Evolutionary conservation across 1,140 invertebrate genomes (phyloP).

Genomic region (Teleopsis dalmanni): DNA sequence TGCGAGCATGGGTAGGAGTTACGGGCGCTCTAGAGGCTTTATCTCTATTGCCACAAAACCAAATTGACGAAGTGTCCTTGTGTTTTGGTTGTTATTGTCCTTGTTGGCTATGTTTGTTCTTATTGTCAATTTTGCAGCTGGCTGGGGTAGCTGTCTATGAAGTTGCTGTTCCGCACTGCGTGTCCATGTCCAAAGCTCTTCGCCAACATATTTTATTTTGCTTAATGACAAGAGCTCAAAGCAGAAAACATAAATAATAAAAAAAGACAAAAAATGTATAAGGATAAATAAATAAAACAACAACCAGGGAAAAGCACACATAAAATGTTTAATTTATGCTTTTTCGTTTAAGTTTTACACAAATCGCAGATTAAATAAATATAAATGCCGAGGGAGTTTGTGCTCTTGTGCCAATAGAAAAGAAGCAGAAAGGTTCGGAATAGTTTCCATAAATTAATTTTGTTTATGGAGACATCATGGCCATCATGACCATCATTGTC

Average conservation of each 20-base stretch:
- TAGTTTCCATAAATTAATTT: conserved; percentile 43
- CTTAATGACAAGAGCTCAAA: conserved; percentile 32
- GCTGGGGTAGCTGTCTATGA: conserved; percentile 1
- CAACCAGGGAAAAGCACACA: conserved; percentile 22
- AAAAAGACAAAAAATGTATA: conserved; percentile 1
- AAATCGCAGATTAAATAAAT: conserved; percentile 41
- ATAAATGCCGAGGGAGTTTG: no score
- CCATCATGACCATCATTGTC: conserved; percentile 13
- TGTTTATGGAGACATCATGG: conserved; percentile 31
- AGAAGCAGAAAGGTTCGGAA: conserved; percentile 14
- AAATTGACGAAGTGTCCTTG: conserved; percentile 23
- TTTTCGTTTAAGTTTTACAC: conserved; percentile 33
- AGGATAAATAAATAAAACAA: conserved; percentile 5
- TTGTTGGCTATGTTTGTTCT: conserved; percentile 13
- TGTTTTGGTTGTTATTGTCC: conserved; percentile 10
- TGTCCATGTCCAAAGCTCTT: conserved; percentile 11
- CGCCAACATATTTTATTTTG: conserved; percentile 34
- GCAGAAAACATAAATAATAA: neutral
- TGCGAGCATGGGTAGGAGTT: no score
- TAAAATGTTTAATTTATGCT: conserved; percentile 43
- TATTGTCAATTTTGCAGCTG: conserved; percentile 2
- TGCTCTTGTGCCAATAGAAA: no score
- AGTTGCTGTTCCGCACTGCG: conserved; percentile 36
- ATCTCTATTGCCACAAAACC: no score
- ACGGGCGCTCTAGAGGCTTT: no score